Evolutionary conservation across 2,113 vertebrate species (phyloP).

Genomic region (Paedocypris sp.): DNA sequence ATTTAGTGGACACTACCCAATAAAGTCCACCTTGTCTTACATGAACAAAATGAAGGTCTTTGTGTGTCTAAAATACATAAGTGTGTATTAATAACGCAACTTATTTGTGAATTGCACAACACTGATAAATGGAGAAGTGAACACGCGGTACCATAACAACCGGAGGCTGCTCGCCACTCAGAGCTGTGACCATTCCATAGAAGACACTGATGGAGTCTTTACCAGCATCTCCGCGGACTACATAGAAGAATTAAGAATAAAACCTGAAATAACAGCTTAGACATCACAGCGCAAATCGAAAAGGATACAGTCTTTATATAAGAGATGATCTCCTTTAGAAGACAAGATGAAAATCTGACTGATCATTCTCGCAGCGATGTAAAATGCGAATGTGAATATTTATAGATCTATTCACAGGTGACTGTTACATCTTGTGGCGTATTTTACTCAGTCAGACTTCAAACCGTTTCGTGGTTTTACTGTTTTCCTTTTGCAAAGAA

Average conservation of each 20-base stretch:
- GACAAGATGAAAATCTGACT: slow-evolving; percentile 81
- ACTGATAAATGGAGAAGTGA: not conserved
- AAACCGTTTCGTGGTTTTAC: too few species aligned
- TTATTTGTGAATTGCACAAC: not conserved
- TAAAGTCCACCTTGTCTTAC: slow-evolving; percentile 74
- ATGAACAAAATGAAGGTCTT: slow-evolving; percentile 69
- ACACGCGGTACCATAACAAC: slow-evolving; percentile 88
- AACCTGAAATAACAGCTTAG: not conserved
- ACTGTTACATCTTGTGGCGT: too few species aligned
- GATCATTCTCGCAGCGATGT: slow-evolving; percentile 61
- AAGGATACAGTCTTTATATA: slow-evolving; percentile 85
- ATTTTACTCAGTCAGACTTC: too few species aligned
- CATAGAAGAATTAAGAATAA: slow-evolving; percentile 5
- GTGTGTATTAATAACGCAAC: not conserved
- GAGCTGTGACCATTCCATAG: slow-evolving; percentile 68
- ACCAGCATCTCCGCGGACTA: slow-evolving; percentile 68
- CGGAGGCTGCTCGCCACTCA: slow-evolving; percentile 71
- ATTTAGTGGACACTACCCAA: slow-evolving; percentile 65
- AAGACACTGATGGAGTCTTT: slow-evolving; percentile 60
- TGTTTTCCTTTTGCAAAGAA: too few species aligned
- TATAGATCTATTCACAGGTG: too few species aligned
- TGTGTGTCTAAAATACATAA: slow-evolving; percentile 50
- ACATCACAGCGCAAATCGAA: not conserved
- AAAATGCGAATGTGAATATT: too few species aligned
- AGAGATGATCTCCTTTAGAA: slow-evolving; percentile 75